Conservation (phyloP, 2,888 invertebrate species). For the Calliphora vomitoria region DNA sequence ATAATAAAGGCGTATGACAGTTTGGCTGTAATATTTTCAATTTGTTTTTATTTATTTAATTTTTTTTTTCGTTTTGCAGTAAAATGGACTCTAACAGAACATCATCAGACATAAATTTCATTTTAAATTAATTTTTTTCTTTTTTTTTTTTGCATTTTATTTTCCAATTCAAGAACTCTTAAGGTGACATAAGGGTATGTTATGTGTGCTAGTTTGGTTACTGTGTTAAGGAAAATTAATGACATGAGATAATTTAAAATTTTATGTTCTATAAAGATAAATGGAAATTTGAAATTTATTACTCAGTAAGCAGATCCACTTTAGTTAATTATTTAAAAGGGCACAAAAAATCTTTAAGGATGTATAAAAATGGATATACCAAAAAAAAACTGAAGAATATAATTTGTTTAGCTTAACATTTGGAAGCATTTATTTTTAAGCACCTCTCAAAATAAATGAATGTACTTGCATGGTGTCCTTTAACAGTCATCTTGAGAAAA, state of each 20-base stretch:
- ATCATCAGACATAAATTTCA: slow-evolving; percentile 43
- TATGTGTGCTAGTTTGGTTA: neutral
- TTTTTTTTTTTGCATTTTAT: neutral
- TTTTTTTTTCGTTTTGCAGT: neutral
- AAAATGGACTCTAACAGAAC: slow-evolving; percentile 30
- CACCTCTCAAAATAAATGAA: too few relatives aligned
- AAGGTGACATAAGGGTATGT: neutral
- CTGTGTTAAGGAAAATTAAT: slow-evolving; percentile 17
- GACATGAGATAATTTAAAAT: neutral
- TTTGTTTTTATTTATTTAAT: slow-evolving; percentile 59
- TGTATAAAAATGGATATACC: too few relatives aligned
- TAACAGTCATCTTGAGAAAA: too few relatives aligned
- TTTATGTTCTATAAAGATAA: slow-evolving; percentile 7
- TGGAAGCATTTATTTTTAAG: too few relatives aligned
- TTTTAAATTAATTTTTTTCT: slow-evolving; percentile 44
- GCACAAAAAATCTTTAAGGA: too few relatives aligned
- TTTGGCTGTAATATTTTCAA: slow-evolving; percentile 55
- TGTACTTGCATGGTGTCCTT: too few relatives aligned
- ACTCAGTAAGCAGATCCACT: neutral
- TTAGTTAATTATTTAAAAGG: neutral
- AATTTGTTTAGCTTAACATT: too few relatives aligned
- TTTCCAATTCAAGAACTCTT: slow-evolving; percentile 28
- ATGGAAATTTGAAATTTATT: slow-evolving; percentile 25
- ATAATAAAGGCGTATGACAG: slow-evolving; percentile 62
- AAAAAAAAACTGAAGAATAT: too few relatives aligned